Evolutionary conservation across 2,113 vertebrate genomes (phyloP).

Genomic region (Megalops atlanticus): DNA sequence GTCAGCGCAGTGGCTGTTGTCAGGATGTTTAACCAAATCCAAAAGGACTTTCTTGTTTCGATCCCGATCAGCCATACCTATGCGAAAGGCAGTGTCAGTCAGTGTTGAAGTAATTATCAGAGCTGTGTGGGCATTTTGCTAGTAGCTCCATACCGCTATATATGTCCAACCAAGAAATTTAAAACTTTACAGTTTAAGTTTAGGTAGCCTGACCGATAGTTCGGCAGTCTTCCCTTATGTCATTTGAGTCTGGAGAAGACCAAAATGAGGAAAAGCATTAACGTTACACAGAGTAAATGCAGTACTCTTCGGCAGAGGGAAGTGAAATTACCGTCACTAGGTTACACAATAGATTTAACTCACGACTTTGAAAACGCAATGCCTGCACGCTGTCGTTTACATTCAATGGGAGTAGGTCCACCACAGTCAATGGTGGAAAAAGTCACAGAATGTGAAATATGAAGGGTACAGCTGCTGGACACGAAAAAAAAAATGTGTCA

Average conservation of each 20-base stretch:
- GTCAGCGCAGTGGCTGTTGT: slow-evolving; percentile 79
- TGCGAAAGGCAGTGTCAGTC: slow-evolving; percentile 26
- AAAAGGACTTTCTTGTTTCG: slow-evolving; percentile 78
- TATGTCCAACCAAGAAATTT: too few species aligned
- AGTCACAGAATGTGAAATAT: too few species aligned
- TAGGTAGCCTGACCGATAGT: background rate
- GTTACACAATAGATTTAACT: background rate
- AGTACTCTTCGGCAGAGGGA: background rate
- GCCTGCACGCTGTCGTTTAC: background rate
- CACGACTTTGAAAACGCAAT: background rate
- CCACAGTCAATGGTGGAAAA: too few species aligned
- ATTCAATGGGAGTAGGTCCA: too few species aligned
- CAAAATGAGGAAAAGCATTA: too few species aligned
- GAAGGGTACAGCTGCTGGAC: too few species aligned
- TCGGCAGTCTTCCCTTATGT: background rate
- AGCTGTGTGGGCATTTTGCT: background rate
- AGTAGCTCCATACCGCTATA: background rate
- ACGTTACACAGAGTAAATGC: too few species aligned
- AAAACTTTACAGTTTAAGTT: too few species aligned
- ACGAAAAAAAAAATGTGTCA: too few species aligned
- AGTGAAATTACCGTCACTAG: background rate
- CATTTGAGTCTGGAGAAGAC: background rate
- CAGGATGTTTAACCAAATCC: slow-evolving; percentile 69
- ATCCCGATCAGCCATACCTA: slow-evolving; percentile 69
- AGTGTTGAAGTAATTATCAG: background rate